A percentile compares a stretch with the other conserved stretches of the same genome.
Evolutionary conservation across 1,140 invertebrate genomes (phyloP).

Genomic region (Stegodyphus mimosarum): DNA sequence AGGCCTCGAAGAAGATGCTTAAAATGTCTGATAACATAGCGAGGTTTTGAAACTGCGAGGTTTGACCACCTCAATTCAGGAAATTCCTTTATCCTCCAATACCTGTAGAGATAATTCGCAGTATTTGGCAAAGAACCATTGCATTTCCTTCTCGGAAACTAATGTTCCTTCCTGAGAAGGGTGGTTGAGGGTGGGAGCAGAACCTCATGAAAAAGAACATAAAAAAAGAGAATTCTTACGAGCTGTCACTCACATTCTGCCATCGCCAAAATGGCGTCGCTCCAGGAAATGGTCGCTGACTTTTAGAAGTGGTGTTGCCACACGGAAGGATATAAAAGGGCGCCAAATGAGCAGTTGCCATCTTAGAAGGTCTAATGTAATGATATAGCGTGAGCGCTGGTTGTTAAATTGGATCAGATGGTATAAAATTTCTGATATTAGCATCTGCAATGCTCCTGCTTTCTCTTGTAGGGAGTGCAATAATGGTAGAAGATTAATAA

Average conservation of each 20-base stretch:
- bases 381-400: no score
- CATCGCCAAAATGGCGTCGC: constrained; percentile 53
- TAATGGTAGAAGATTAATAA: no score
- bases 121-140: constrained; percentile 53
- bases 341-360: no score
- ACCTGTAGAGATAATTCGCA: constrained; percentile 48
- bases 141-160: constrained; percentile 47
- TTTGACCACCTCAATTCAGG: no score
- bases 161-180: constrained; percentile 48
- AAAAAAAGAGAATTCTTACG: constrained; percentile 16
- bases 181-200: constrained; percentile 3
- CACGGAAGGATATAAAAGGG: constrained; percentile 49
- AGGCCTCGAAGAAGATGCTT: no score
- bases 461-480: no score
- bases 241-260: constrained; percentile 29
- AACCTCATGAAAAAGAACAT: not conserved
- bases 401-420: no score
- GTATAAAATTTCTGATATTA: no score
- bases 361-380: no score
- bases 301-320: constrained; percentile 49
- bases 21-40: no score
- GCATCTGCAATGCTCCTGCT: no score
- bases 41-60: no score
- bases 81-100: constrained; percentile 29
- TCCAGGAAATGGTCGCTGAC: constrained; percentile 51